Evolutionary conservation across 2,888 invertebrate genomes (phyloP).

Genomic region (Tachystola acroxantha): DNA sequence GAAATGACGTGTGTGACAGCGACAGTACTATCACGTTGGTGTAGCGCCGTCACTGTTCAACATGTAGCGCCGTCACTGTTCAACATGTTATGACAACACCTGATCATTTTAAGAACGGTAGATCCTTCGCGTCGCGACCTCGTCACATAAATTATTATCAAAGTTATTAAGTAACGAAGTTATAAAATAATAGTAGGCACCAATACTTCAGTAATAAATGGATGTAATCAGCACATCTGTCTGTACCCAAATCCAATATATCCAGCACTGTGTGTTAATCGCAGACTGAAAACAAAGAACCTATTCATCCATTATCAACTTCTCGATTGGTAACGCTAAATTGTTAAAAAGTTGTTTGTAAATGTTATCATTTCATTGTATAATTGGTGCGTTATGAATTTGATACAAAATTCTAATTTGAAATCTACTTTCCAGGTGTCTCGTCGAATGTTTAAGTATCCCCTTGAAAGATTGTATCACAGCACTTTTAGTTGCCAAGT

Average conservation of each 20-base stretch:
- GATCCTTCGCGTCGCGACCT: no score
- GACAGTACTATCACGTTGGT: no score
- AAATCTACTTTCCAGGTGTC: conserved; percentile 76
- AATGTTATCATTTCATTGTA: conserved; percentile 23
- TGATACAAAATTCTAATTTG: conserved; percentile 76
- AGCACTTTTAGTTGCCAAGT: conserved; percentile 58
- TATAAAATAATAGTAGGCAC: no score
- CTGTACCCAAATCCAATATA: conserved; percentile 30
- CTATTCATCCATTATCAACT: conserved; percentile 27
- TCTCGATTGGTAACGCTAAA: conserved; percentile 63
- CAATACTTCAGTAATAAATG: conserved; percentile 38
- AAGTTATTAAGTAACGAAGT: no score
- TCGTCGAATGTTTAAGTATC: conserved; percentile 74
- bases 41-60: no score
- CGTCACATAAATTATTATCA: no score
- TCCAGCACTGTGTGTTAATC: conserved; percentile 40
- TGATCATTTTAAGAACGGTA: no score
- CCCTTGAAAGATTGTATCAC: conserved; percentile 66
- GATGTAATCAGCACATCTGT: conserved; percentile 56
- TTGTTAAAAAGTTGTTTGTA: conserved; percentile 45
- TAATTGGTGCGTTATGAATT: conserved; percentile 63
- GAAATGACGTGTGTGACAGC: no score
- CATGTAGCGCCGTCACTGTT: no score
- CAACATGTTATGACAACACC: no score
- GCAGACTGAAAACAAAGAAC: conserved; percentile 33